These are phyloP conservation scores for Polydrusus tereticollis DNA, from an alignment of 2,888 invertebrate genomes.

Conservation along the genomic window DNA sequence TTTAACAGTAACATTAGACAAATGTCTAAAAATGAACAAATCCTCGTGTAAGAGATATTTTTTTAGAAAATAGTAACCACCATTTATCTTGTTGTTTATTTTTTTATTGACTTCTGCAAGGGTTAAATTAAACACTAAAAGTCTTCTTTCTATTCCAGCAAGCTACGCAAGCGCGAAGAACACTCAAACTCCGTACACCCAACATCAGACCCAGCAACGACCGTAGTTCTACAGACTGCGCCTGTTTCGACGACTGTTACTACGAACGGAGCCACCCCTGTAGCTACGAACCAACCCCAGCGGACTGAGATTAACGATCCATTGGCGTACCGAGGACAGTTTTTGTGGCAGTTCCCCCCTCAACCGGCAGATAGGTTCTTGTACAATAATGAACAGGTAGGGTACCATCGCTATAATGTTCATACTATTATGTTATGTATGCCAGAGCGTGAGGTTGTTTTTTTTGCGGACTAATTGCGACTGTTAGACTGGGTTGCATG, in stretches of 20 bases:
- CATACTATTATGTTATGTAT: no score
- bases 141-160: constrained; percentile 70
- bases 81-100: no score
- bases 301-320: constrained; percentile 68
- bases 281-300: constrained; percentile 58
- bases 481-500: no score
- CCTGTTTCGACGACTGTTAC: constrained; percentile 68
- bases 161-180: constrained; percentile 88
- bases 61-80: no score
- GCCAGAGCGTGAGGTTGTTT: no score
- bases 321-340: constrained; percentile 76
- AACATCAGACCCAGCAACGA: constrained; percentile 56
- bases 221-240: constrained; percentile 74
- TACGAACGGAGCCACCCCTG: constrained; percentile 57
- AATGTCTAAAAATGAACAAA: no score
- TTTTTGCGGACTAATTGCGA: no score
- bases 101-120: no score
- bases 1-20: no score
- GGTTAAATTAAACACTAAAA: neutral
- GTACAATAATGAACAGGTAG: constrained; percentile 86
- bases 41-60: no score
- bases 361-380: constrained; percentile 77
- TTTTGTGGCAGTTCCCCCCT: constrained; percentile 88
- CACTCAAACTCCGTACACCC: constrained; percentile 79
- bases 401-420: no score